These are phyloP conservation scores for Apostichopus japonicus DNA, from an alignment of 35 echinoderm and acorn worm genomes.

Conservation along the genomic window DNA sequence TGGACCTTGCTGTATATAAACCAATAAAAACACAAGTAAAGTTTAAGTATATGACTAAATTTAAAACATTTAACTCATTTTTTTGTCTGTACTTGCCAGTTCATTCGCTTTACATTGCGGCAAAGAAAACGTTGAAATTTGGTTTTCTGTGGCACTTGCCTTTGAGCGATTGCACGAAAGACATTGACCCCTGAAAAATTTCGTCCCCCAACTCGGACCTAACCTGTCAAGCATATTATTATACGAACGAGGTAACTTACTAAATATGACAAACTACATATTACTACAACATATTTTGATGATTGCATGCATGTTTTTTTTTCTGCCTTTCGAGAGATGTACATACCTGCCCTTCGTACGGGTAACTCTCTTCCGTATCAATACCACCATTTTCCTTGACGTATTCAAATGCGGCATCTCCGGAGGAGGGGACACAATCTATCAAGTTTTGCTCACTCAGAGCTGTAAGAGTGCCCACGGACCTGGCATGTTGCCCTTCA, in stretches of 20 bases:
- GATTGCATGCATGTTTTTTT: too few species aligned
- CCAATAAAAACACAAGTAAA: neutral
- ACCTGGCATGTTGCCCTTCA: slow-evolving; percentile 62
- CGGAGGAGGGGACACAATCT: slow-evolving; percentile 35
- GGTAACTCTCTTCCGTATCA: slow-evolving; percentile 37
- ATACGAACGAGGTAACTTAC: too few species aligned
- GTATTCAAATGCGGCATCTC: slow-evolving; percentile 63
- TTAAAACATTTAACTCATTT: neutral
- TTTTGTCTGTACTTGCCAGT: too few species aligned
- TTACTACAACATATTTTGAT: too few species aligned
- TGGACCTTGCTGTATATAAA: neutral
- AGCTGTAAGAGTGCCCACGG: slow-evolving; percentile 25
- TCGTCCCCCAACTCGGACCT: too few species aligned
- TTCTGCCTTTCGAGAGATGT: too few species aligned
- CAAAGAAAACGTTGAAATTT: neutral
- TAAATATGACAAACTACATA: too few species aligned
- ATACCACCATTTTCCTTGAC: slow-evolving; percentile 45
- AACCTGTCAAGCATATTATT: too few species aligned
- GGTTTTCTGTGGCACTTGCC: too few species aligned
- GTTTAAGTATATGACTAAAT: neutral
- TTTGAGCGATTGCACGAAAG: too few species aligned
- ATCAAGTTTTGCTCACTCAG: slow-evolving; percentile 70
- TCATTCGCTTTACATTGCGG: too few species aligned
- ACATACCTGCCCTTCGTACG: slow-evolving; percentile 56
- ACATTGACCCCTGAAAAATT: too few species aligned